These are phyloP conservation scores for Tineola bisselliella DNA, from an alignment of 2,888 invertebrate genomes.

Conservation along the genomic window DNA sequence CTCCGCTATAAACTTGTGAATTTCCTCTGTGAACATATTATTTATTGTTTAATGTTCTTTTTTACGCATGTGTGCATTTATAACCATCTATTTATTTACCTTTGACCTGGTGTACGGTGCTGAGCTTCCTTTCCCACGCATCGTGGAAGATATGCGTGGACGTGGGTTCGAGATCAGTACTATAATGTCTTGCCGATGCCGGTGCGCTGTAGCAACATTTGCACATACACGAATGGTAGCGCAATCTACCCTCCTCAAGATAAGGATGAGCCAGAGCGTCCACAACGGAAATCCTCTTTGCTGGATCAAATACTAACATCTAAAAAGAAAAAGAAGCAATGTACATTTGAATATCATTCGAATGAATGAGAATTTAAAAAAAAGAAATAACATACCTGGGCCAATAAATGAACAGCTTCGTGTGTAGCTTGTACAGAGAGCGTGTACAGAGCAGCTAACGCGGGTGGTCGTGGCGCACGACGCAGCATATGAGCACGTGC, in stretches of 20 bases:
- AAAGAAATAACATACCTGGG: constrained; percentile 35
- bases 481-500: constrained; percentile 92
- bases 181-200: constrained; percentile 79
- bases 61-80: background rate
- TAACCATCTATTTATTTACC: constrained; percentile 58
- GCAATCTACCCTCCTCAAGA: constrained; percentile 95
- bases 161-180: constrained; percentile 90
- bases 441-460: constrained; percentile 89
- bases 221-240: constrained; percentile 99
- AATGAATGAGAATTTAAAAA: too few species aligned
- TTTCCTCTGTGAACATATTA: constrained; percentile 83
- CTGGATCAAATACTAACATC: constrained; percentile 98
- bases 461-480: constrained; percentile 87
- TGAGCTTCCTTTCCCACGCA: constrained; percentile 95
- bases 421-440: constrained; percentile 93
- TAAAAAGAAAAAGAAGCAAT: constrained; percentile 65
- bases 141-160: constrained; percentile 94
- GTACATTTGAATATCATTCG: background rate
- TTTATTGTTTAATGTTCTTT: background rate
- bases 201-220: constrained; percentile 86
- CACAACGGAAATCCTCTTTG: constrained; percentile 92
- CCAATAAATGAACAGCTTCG: constrained; percentile 95
- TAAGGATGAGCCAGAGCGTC: constrained; percentile 98
- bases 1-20: constrained; percentile 98
- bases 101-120: constrained; percentile 93